Evolutionary conservation across 2,113 vertebrate species (phyloP).

Genomic region (Monopterus albus): DNA sequence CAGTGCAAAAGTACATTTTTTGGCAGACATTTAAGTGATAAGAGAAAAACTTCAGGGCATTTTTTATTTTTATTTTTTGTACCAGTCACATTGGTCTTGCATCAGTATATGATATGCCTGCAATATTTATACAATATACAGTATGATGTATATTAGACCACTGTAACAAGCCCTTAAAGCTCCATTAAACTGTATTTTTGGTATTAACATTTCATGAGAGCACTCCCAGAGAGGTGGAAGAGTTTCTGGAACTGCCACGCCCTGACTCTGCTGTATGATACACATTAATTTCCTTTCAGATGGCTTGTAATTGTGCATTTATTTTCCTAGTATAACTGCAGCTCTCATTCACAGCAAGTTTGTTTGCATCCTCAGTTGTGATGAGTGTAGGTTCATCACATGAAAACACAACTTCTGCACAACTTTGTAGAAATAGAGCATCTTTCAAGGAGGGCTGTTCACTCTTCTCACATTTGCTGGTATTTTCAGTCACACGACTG

Average conservation of each 20-base stretch:
- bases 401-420: neutral
- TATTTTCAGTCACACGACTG: constrained; percentile 27
- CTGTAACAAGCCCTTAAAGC: too few species aligned
- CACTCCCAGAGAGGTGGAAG: constrained; percentile 10
- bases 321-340: neutral
- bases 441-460: neutral
- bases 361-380: neutral
- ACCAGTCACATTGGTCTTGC: too few species aligned
- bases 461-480: neutral
- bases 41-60: neutral
- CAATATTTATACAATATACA: too few species aligned
- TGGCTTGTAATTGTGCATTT: neutral
- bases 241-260: too few species aligned
- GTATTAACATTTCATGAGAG: constrained; percentile 38
- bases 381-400: neutral
- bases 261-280: too few species aligned
- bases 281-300: neutral
- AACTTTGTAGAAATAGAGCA: too few species aligned
- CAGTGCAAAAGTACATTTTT: neutral
- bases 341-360: neutral
- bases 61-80: too few species aligned
- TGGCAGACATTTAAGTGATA: neutral
- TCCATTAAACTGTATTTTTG: too few species aligned
- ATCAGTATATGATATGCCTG: too few species aligned
- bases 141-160: too few species aligned